These are phyloP conservation scores for Cotesia glomerata DNA, from an alignment of 1,140 invertebrate genomes.

Conservation along the genomic window DNA sequence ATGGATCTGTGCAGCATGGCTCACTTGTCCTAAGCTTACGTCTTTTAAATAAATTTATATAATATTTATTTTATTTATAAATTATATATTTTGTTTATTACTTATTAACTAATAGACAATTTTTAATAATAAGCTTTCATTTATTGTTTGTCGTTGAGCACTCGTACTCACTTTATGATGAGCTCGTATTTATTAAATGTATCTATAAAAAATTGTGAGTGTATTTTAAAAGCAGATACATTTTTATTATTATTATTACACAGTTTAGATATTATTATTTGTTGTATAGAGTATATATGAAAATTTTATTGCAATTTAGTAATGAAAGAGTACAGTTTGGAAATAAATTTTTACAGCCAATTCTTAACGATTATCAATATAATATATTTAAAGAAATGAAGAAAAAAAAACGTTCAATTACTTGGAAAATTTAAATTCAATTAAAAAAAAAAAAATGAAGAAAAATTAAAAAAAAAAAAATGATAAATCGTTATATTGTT, in stretches of 20 bases:
- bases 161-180: background rate
- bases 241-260: background rate
- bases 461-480: background rate
- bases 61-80: background rate
- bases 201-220: constrained; percentile 2
- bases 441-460: background rate
- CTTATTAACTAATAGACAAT: background rate
- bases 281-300: constrained; percentile 10
- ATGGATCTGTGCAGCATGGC: background rate
- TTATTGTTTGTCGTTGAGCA: constrained; percentile 28
- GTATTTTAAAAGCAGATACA: background rate
- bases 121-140: constrained; percentile 24
- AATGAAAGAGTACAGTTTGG: background rate
- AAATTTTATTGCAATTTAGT: constrained; percentile 4
- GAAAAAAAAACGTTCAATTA: background rate
- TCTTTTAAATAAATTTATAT: background rate
- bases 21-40: background rate
- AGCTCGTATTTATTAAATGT: background rate
- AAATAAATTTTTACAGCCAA: constrained; percentile 11
- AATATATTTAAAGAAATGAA: background rate
- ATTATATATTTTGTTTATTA: constrained; percentile 1
- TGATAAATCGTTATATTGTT: constrained; percentile 30
- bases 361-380: constrained; percentile 7
- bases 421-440: constrained; percentile 14
- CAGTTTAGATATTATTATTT: background rate